These are phyloP conservation scores for Melieria picta DNA, from an alignment of 2,888 invertebrate species.

Conservation along the genomic window DNA sequence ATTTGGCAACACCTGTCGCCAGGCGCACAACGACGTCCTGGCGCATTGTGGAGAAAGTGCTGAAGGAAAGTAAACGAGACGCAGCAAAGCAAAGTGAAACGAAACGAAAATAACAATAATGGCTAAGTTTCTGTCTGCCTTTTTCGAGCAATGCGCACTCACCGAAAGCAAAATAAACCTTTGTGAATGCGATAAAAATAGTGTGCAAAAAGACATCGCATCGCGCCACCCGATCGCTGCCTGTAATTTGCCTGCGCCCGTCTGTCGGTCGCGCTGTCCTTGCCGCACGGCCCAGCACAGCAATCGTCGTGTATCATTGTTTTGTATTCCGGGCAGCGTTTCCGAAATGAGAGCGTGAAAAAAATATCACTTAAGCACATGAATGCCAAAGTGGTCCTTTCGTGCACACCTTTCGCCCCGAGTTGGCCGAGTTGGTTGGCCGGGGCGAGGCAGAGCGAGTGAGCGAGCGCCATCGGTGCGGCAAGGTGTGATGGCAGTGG, in stretches of 20 bases:
- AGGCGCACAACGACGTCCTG: constrained; percentile 3
- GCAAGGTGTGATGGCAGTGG: constrained; percentile 29
- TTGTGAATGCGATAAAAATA: constrained; percentile 18
- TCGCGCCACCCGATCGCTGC: background rate
- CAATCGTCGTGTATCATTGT: constrained; percentile 32
- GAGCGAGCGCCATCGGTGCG: constrained; percentile 16
- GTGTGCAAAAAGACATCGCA: constrained; percentile 6
- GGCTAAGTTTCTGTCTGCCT: background rate
- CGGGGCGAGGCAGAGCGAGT: too few relatives aligned
- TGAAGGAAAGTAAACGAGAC: constrained; percentile 26
- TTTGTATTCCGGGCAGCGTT: constrained; percentile 50
- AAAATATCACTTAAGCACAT: constrained; percentile 57
- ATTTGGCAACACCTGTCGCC: constrained; percentile 54
- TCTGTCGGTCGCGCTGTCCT: background rate
- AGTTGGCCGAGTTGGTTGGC: constrained; percentile 4
- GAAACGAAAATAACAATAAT: constrained; percentile 6
- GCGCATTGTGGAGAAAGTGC: constrained; percentile 13
- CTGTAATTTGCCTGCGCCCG: background rate
- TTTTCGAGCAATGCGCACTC: background rate
- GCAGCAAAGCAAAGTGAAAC: constrained; percentile 23
- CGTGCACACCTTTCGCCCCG: constrained; percentile 24
- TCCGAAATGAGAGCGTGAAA: constrained; percentile 54
- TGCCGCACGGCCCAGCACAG: background rate
- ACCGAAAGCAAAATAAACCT: constrained; percentile 9
- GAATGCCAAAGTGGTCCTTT: constrained; percentile 48